Conservation (phyloP, 2,888 invertebrate species). For the Toxonevra muliebris region DNA sequence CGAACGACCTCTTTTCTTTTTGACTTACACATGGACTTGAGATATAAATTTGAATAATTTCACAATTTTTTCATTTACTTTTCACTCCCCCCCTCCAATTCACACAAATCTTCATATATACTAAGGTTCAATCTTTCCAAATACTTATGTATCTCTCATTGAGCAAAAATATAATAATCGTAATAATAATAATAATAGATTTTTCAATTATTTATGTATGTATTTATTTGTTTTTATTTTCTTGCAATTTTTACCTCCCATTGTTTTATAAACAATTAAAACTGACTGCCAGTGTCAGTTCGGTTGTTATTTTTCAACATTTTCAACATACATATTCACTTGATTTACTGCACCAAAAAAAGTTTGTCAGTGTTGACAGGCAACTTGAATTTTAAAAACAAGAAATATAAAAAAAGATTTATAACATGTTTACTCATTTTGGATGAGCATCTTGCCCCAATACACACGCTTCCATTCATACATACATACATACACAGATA, state of each 20-base stretch:
- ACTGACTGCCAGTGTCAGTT: constrained; percentile 40
- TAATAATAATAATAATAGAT: too few species aligned
- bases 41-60: too few species aligned
- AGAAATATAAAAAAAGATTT: constrained; percentile 33
- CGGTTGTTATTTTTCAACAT: constrained; percentile 18
- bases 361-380: constrained; percentile 54
- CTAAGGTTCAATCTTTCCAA: too few species aligned
- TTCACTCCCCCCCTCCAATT: too few species aligned
- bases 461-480: constrained; percentile 14
- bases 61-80: too few species aligned
- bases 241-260: constrained; percentile 49
- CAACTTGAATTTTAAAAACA: constrained; percentile 37
- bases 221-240: too few species aligned
- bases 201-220: too few species aligned
- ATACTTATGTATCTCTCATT: too few species aligned
- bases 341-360: constrained; percentile 41
- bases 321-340: constrained; percentile 33
- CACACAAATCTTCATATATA: too few species aligned
- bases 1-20: too few species aligned
- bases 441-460: background rate
- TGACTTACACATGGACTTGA: too few species aligned
- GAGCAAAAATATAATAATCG: too few species aligned
- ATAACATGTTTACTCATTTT: constrained; percentile 35
- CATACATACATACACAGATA: background rate
- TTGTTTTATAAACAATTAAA: constrained; percentile 61